These are phyloP conservation scores for Chinchilla lanigera DNA, from an alignment of 2,113 vertebrate genomes.

Conservation along the genomic window DNA sequence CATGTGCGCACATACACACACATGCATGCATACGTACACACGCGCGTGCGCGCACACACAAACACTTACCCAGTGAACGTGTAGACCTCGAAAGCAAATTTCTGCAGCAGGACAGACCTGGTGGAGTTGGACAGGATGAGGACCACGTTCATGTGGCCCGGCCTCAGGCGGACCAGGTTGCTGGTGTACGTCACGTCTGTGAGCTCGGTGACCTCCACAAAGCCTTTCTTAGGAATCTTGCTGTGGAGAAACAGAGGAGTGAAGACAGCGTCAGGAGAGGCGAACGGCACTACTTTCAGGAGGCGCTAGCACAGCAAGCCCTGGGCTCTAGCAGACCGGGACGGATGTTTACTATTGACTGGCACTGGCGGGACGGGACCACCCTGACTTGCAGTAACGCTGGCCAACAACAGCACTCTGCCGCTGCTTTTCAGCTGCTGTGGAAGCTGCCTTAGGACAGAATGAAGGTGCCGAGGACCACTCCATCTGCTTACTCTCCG, in stretches of 20 bases:
- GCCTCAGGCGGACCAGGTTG: slow-evolving; percentile 95
- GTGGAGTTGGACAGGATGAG: slow-evolving; percentile 95
- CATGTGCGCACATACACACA: too few species aligned
- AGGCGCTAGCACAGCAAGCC: neutral
- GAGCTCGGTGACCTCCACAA: slow-evolving; percentile 97
- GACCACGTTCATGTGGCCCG: slow-evolving; percentile 98
- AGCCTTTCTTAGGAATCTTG: slow-evolving; percentile 95
- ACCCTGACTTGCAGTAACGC: too few species aligned
- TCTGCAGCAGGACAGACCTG: slow-evolving; percentile 96
- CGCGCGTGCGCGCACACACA: accelerated
- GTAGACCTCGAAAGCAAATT: slow-evolving; percentile 97
- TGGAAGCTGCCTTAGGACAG: neutral
- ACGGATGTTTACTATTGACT: neutral
- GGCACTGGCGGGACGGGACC: accelerated
- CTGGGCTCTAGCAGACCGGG: neutral
- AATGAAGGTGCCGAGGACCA: accelerated
- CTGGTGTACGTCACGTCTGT: slow-evolving; percentile 97
- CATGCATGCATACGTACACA: neutral
- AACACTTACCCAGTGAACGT: slow-evolving; percentile 93
- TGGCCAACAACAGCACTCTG: neutral
- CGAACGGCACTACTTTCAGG: neutral
- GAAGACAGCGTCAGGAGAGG: neutral
- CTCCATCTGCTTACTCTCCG: neutral
- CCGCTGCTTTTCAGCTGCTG: accelerated
- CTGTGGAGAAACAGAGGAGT: slow-evolving; percentile 62